These are phyloP conservation scores for Eupsittula cactorum DNA, from an alignment of 2,113 vertebrate species.

Conservation along the genomic window DNA sequence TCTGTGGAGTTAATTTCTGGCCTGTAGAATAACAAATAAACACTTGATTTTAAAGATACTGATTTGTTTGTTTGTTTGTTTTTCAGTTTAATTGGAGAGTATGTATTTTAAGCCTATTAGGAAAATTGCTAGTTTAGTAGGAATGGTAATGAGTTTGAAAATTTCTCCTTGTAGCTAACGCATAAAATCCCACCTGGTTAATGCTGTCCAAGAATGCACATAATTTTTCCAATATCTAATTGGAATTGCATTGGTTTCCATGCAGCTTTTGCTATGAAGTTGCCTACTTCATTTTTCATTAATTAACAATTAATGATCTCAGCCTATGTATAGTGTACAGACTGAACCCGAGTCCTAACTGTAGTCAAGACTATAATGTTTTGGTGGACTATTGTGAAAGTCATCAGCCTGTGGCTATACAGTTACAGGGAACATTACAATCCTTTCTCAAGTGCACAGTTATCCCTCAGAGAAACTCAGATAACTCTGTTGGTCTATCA, in stretches of 20 bases:
- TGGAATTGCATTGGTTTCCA: background rate
- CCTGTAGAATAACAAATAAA: background rate
- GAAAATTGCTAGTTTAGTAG: background rate
- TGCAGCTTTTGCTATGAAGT: background rate
- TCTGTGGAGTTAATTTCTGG: background rate
- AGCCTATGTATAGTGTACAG: background rate
- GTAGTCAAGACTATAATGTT: background rate
- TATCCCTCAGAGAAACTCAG: background rate
- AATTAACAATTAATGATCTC: background rate
- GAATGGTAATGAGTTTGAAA: background rate
- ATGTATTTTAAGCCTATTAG: background rate
- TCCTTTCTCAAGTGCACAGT: background rate
- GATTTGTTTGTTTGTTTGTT: background rate
- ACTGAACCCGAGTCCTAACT: background rate
- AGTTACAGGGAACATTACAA: background rate
- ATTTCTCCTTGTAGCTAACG: background rate
- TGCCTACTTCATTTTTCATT: background rate
- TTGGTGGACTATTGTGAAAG: background rate
- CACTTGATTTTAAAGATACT: background rate
- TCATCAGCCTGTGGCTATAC: background rate
- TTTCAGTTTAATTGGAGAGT: background rate
- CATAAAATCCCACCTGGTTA: background rate
- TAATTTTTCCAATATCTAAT: background rate
- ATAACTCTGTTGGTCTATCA: background rate
- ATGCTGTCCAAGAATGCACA: background rate